These are phyloP conservation scores for Eriosoma lanigerum DNA, from an alignment of 1,140 invertebrate genomes.

Conservation along the genomic window DNA sequence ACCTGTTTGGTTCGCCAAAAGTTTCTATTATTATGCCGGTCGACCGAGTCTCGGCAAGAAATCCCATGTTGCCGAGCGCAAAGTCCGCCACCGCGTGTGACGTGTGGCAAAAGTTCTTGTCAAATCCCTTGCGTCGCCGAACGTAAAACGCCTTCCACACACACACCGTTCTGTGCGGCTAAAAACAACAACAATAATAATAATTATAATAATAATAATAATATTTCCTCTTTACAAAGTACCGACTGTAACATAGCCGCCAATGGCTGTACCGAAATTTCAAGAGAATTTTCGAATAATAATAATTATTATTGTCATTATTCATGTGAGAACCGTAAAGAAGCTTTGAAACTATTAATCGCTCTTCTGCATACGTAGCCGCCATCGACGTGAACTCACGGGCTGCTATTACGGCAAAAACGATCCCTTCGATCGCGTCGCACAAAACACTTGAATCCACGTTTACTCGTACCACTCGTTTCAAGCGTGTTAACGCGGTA, in stretches of 20 bases:
- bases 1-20: constrained; percentile 17
- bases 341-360: constrained; percentile 46
- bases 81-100: not conserved
- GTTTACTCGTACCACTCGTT: too few relatives aligned
- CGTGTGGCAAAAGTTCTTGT: constrained; percentile 30
- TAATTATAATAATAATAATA: too few relatives aligned
- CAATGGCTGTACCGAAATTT: too few relatives aligned
- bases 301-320: constrained; percentile 9
- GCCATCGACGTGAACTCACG: too few relatives aligned
- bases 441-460: too few relatives aligned
- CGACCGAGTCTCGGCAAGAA: not conserved
- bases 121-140: not conserved
- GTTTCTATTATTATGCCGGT: constrained; percentile 20
- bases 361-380: not conserved
- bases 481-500: too few relatives aligned
- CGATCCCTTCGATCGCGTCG: too few relatives aligned
- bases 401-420: too few relatives aligned
- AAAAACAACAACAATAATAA: not conserved
- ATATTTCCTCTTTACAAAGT: too few relatives aligned
- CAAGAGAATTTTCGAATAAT: too few relatives aligned
- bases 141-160: not conserved
- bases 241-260: too few relatives aligned
- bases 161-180: not conserved
- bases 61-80: not conserved
- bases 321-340: constrained; percentile 28